Evolutionary conservation across 2,797 vertebrate genomes (phyloP).

Genomic region (Melanotaenia trifasciata): DNA sequence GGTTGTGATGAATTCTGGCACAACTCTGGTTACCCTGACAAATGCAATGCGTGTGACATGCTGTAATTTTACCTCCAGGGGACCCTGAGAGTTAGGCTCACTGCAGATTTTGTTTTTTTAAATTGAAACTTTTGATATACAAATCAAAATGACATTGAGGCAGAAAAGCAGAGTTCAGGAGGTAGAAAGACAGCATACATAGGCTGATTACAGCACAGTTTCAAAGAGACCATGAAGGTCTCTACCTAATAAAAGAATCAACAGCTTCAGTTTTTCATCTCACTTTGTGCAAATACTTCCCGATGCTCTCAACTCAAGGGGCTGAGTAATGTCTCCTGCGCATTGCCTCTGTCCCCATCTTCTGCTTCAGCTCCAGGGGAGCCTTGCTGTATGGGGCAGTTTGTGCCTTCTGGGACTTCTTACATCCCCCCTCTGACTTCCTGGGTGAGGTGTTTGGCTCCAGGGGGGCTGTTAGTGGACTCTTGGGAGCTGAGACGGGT

Average conservation of each 20-base stretch:
- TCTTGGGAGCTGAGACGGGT: constrained; percentile 53
- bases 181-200: constrained; percentile 67
- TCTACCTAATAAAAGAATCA: constrained; percentile 9
- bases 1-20: constrained; percentile 1
- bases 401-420: constrained; percentile 20
- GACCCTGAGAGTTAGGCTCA: constrained; percentile 25
- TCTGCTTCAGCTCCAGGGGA: constrained; percentile 11
- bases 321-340: constrained; percentile 81
- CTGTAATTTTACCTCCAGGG: too few species aligned
- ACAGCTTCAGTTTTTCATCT: constrained; percentile 11
- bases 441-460: constrained; percentile 17
- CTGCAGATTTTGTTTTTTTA: constrained; percentile 7
- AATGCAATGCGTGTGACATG: constrained; percentile 4
- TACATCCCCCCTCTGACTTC: constrained; percentile 17
- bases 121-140: constrained; percentile 22
- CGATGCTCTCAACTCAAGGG: constrained; percentile 63
- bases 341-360: constrained; percentile 15
- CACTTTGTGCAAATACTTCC: constrained; percentile 43
- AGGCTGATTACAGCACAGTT: constrained; percentile 47
- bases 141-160: constrained; percentile 38
- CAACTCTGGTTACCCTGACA: constrained; percentile 28
- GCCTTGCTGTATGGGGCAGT: background rate
- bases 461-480: background rate
- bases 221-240: constrained; percentile 28
- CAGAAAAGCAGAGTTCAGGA: constrained; percentile 57